Base-by-base conservation (phyloP, 2,888 invertebrate species). In the Subacronicta megacephala region DNA sequence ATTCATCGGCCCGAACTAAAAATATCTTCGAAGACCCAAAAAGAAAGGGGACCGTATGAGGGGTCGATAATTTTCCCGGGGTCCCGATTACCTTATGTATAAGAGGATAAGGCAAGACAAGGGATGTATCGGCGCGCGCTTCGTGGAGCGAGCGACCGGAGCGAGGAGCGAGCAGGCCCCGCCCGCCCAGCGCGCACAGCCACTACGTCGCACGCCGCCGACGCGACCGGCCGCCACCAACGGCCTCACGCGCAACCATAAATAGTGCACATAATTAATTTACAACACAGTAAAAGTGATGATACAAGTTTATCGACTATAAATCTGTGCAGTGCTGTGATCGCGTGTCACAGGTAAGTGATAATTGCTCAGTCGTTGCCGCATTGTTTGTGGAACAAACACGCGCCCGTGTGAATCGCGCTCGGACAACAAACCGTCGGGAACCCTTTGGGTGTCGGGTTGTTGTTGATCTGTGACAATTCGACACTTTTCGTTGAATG, bases 281-380 rank as follows among this genome's bases (percentile, higher is more conserved):
- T 91, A 92, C 85, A 90, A 89, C 90, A 85, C 85, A 91, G 89
- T 92, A 90, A 91, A 90, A 92, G 93, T 94, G 93, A 94, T 93
- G 90, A 92, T 92, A 90, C 88, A 81, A 88, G 91, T 92, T 93
- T 91, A 92, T 92, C 89, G 90, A 90, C 93, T 85, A 90, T 93
- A 92, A 92, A 93, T 90, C 91, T 90, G 91, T 90, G 88, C 84
- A 86, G 92, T 92, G 90, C 88, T 87, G 92, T 91, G 92, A 88
- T 92, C 90, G 88, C 90, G 87, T 89, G 90, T 93, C 90, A 80
- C 93, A 93, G 94, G 94, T 94, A 91, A 93, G 94, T 93, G 93
- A 89, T 93, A 93, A 93, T 93, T 93, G 91, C 81, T 89, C 84
- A 85, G 84, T 87, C 87, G 86, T 84, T 81, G 88, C 86, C 87